phyloP scores from a whole-genome alignment of 2,888 invertebrate species.

The Rhopalosiphum nymphaeae region DNA sequence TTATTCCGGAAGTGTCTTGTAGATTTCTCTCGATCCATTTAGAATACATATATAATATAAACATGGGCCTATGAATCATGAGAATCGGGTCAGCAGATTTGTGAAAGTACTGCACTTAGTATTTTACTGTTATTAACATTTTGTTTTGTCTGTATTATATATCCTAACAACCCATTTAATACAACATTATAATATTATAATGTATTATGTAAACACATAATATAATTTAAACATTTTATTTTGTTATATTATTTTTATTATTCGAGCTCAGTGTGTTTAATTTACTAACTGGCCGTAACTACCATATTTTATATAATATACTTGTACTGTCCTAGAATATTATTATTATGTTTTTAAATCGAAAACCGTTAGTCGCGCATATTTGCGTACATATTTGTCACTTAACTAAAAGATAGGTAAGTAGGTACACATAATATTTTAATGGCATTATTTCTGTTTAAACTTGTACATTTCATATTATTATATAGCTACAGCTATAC shows the following conservation, averaged over 20 bases:
- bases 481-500: not conserved
- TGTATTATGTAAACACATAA: not conserved
- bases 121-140: conserved; percentile 63
- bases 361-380: not conserved
- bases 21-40: conserved; percentile 62
- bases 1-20: conserved; percentile 50
- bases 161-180: conserved; percentile 31
- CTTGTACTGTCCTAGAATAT: not conserved
- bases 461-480: not conserved
- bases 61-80: conserved; percentile 59
- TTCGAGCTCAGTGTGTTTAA: not conserved
- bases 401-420: not conserved
- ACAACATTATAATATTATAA: not conserved
- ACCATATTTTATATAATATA: not conserved
- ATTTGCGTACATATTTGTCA: not conserved
- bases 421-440: not conserved
- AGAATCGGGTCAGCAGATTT: conserved; percentile 62
- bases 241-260: not conserved
- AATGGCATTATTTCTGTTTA: not conserved
- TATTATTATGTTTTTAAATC: not conserved
- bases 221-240: conserved; percentile 4
- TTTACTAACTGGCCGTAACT: not conserved
- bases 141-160: conserved; percentile 47
- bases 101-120: conserved; percentile 61
- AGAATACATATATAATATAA: conserved; percentile 34